Evolutionary conservation across 2,888 invertebrate genomes (phyloP).

Genomic region (Zelleria hepariella): DNA sequence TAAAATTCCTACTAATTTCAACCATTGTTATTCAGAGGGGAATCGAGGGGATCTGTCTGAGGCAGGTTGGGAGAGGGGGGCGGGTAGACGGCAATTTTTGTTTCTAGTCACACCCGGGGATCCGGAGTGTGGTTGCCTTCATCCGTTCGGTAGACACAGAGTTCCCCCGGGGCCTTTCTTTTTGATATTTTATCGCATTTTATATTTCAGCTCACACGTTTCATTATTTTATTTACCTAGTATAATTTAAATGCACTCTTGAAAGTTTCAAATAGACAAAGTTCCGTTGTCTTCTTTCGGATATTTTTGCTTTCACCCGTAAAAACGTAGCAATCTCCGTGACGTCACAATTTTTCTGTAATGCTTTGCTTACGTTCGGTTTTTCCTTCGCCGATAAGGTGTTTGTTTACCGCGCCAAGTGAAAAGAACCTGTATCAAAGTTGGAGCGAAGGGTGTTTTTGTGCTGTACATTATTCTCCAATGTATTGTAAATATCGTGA

Average conservation of each 20-base stretch:
- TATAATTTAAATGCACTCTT: no score
- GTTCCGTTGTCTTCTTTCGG: no score
- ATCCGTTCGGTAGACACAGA: background rate
- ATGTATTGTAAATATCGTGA: background rate
- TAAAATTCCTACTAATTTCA: background rate
- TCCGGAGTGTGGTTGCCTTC: background rate
- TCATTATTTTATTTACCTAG: no score
- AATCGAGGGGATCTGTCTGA: slow-evolving; percentile 10
- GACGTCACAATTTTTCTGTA: background rate
- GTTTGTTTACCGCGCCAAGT: background rate
- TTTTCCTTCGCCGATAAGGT: background rate
- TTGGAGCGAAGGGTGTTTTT: background rate
- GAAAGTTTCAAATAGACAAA: no score
- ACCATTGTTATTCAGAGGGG: slow-evolving; percentile 1
- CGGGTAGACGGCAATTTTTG: slow-evolving; percentile 28
- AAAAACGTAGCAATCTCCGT: background rate
- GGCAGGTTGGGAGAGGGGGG: slow-evolving; percentile 17
- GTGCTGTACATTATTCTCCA: slow-evolving; percentile 14
- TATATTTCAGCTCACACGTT: no score
- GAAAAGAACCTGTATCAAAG: background rate
- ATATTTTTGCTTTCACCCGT: background rate
- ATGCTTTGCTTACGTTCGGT: background rate
- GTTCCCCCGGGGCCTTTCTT: no score
- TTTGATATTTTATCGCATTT: no score
- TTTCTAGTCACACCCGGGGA: slow-evolving; percentile 30